Percentiles rank a stretch among this genome's conserved stretches.
Evolutionary conservation across 2,888 invertebrate species (phyloP).

Genomic region (Erpobdella octoculata): DNA sequence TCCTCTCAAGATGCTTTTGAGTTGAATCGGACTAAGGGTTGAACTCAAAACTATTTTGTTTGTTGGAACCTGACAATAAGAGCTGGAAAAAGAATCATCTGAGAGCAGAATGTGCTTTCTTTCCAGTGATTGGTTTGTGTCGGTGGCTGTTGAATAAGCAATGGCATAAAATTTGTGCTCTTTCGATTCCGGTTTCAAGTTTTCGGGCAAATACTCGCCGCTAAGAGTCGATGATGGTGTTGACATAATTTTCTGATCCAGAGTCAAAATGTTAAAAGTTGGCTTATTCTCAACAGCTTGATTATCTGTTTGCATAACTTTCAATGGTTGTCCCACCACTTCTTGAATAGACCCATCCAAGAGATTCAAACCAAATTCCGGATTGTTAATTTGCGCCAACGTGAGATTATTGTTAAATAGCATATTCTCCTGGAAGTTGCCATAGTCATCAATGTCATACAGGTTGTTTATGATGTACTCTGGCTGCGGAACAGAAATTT

Average conservation of each 20-base stretch:
- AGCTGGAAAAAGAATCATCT: background rate
- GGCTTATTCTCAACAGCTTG: background rate
- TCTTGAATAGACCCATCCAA: background rate
- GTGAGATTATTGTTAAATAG: background rate
- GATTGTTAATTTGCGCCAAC: background rate
- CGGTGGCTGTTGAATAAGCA: background rate
- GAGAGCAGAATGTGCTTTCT: background rate
- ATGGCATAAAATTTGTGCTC: too few relatives aligned
- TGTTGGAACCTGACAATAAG: background rate
- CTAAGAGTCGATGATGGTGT: background rate
- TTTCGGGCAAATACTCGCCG: too few relatives aligned
- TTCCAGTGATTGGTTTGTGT: background rate
- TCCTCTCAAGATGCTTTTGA: conserved; percentile 1
- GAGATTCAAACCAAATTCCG: background rate
- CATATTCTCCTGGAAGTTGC: background rate
- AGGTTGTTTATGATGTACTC: background rate
- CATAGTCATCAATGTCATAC: background rate
- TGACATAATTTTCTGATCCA: background rate
- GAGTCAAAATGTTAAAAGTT: background rate
- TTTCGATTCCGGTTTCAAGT: background rate
- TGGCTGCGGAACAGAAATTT: background rate
- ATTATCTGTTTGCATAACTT: background rate
- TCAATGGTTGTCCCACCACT: background rate
- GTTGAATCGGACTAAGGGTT: background rate
- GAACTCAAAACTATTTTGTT: background rate